Percentiles rank a stretch among this genome's conserved stretches.
Evolutionary conservation across 1,140 invertebrate species (phyloP).

Genomic region (Brachionus plicatilis): DNA sequence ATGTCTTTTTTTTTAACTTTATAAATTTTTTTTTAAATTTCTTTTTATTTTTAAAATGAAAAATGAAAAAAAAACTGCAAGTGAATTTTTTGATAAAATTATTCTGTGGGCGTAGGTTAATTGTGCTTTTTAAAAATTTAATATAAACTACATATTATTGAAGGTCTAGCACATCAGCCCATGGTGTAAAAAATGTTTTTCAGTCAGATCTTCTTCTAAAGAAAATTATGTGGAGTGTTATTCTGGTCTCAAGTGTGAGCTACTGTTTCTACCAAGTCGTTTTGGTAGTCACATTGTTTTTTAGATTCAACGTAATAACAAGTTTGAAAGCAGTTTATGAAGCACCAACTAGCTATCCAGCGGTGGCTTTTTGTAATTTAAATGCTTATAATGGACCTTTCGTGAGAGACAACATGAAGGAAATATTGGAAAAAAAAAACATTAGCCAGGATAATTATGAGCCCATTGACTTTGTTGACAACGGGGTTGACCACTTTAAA

Average conservation of each 20-base stretch:
- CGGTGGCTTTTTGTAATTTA: neutral
- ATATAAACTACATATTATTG: neutral
- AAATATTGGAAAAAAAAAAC: neutral
- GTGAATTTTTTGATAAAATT: neutral
- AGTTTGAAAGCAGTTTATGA: neutral
- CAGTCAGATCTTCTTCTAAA: neutral
- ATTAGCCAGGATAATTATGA: neutral
- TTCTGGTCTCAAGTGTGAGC: neutral
- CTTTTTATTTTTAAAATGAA: too few relatives aligned
- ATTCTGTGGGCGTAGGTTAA: neutral
- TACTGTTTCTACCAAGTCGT: neutral
- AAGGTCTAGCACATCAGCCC: neutral
- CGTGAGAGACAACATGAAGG: neutral
- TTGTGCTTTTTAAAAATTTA: neutral
- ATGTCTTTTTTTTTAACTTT: too few relatives aligned
- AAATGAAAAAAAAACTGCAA: too few relatives aligned
- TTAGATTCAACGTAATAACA: neutral
- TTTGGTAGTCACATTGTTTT: neutral
- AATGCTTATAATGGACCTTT: neutral
- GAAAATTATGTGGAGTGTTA: neutral
- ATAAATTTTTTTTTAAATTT: too few relatives aligned
- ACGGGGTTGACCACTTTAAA: neutral
- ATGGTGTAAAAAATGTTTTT: neutral
- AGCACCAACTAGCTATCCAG: neutral
- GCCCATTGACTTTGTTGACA: neutral